phyloP scores from a whole-genome alignment of 35 echinoderm and acorn worm genomes.

The Apostichopus parvimensis region DNA sequence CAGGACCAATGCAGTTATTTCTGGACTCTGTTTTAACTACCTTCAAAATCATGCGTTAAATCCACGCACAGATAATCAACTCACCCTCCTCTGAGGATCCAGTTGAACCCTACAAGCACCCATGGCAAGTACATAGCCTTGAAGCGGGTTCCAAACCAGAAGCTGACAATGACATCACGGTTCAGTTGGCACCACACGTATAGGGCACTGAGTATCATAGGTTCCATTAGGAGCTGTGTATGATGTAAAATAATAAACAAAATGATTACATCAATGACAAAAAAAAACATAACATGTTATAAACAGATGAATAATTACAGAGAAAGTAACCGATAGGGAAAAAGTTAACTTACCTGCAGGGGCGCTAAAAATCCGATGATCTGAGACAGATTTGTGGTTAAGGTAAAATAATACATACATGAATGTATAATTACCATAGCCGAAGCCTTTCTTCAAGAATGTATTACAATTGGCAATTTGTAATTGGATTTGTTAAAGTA shows the following conservation, averaged over 20 bases:
- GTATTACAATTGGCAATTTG: not conserved
- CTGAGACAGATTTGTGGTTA: conserved; percentile 29
- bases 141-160: conserved; percentile 99
- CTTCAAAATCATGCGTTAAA: no score
- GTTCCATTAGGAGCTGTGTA: conserved; percentile 91
- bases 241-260: not conserved
- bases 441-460: no score
- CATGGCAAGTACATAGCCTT: conserved; percentile 99
- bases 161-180: conserved; percentile 86
- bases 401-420: no score
- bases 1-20: no score
- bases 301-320: not conserved
- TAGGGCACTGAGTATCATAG: conserved; percentile 88
- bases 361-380: conserved; percentile 97
- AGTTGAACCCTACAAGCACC: conserved; percentile 97
- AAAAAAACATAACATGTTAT: not conserved
- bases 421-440: not conserved
- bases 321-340: not conserved
- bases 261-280: not conserved
- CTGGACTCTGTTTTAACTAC: no score
- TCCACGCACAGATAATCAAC: not conserved
- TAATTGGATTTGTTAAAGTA: not conserved
- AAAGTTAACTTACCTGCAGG: conserved; percentile 68
- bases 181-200: conserved; percentile 99
- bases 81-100: conserved; percentile 97